Evolutionary conservation across 2,797 vertebrate genomes (phyloP).

Genomic region (Hypotaenidia okinawae): DNA sequence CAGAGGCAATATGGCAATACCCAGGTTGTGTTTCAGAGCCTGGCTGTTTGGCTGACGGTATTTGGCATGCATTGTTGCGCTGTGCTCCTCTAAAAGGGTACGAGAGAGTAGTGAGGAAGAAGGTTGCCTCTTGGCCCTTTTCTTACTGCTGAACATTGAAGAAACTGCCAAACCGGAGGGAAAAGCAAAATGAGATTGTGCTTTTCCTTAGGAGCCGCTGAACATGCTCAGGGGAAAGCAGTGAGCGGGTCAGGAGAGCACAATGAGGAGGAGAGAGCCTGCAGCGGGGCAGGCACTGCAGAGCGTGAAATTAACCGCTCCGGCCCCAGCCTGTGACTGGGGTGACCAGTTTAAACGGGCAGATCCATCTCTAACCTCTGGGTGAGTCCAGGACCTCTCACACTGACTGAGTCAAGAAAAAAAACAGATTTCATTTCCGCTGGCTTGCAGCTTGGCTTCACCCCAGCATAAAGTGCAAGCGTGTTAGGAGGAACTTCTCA

Average conservation of each 20-base stretch:
- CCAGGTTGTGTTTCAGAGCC: neutral
- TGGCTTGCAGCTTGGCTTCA: neutral
- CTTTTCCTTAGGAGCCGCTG: neutral
- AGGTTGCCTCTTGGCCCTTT: neutral
- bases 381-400: neutral
- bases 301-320: neutral
- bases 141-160: neutral
- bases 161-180: neutral
- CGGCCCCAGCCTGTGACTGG: neutral
- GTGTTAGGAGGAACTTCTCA: neutral
- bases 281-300: neutral
- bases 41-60: accelerated
- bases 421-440: neutral
- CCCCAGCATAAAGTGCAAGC: neutral
- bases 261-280: neutral
- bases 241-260: accelerated
- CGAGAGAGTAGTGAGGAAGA: neutral
- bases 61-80: accelerated
- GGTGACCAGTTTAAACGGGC: neutral
- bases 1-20: neutral
- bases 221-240: neutral
- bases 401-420: neutral
- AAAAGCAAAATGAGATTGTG: neutral
- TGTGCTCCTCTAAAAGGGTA: neutral
- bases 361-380: neutral